Evolutionary conservation across 2,113 vertebrate species (phyloP), one percentile per base, ranked within the genome.

Genomic region (Limnothrissa miodon): DNA sequence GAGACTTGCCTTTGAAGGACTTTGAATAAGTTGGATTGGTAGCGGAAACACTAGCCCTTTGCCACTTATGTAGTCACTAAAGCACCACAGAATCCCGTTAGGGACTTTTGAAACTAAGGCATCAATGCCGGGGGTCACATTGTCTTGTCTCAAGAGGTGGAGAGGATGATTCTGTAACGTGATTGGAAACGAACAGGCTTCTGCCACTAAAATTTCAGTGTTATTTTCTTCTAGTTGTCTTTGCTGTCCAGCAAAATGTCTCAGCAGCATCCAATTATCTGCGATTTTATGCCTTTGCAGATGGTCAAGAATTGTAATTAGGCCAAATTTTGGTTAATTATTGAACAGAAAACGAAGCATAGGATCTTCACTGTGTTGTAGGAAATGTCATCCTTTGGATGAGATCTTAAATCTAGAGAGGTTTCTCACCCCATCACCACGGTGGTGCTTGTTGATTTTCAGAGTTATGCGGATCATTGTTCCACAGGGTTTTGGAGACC

Each of bases 11-110:
- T n/a, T n/a, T n/a, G n/a, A n/a, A n/a, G n/a, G n/a, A n/a, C n/a
- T n/a, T n/a, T n/a, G n/a, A n/a, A 85, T 88, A 84, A 83, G 45
- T 48, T 36, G 62, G 83, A 56, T 79, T 53, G 70, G 46, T 82
- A 46, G 23, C 45, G 25, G 80, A n/a, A 74, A 51, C 81, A 84
- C 79, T 78, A 46, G 51, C 33, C n/a, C 29, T 10, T 13, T 74
- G 66, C 78, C 42, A 11, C 78, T 81, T 42, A 45, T 42, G 21
- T 46, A 48, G 66, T 66, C 79, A 79, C 13, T 74, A 29, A 74
- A 82, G 33, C 46, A 29, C 66, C n/a, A 39, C 66, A 21, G 78
- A 21, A 29, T 39, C 66, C 4, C 3, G 36, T 4, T 48, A 23
- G 44, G 33, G 45, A 39, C 33, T 45, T 80, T 84, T 11, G 5